Evolutionary conservation across 2,888 invertebrate genomes (phyloP), one percentile per base, ranked within the genome.

Genomic region (Drosophila eohydei): DNA sequence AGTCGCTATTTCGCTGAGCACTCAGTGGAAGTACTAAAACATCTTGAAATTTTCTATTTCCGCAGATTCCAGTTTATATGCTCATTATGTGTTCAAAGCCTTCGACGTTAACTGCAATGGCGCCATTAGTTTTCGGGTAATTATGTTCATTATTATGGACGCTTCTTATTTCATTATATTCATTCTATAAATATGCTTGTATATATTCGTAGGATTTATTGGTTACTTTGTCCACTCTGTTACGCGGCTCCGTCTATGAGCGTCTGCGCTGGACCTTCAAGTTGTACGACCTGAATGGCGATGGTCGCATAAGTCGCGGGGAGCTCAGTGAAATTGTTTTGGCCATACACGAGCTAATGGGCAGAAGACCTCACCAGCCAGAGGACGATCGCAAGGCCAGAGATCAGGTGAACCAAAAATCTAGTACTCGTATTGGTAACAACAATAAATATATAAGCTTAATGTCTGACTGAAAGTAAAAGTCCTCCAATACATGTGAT

Each of bases 81-180:
- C 99, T 92, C 98, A 98, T 94, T 98, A 98, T 94, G 98, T 99
- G 94, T 99, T 99, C 96, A 98, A 98, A 94, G 98, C 98, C 79
- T 98, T 99, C 93, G 98, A 99, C 93, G 97, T 98, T 86, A 98
- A 98, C 94, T 97, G 97, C 94, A 98, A 97, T 93, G 98, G 98
- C 76, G 97, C 98, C 91, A 98, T 99, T 94, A 98, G 97, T 94
- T 99, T 99, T 94, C 96, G 98, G 95, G 99, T 99, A 94, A 96
- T 77, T 85, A 74, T 59, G 14, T 11, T 48, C n/a, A 59, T 34
- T 38, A 55, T 56, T 21, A 41, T 8, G 38, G 14, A 5, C 44
- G 5, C 21, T 16, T 8, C 6, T 14, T 14, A 54, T 30, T 21
- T 34, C 43, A 38, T 21, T 58, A 55, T 26, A 62, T 9, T 32